phyloP scores from a whole-genome alignment of 2,888 invertebrate genomes.

The Nephrocerus scutellatus region DNA sequence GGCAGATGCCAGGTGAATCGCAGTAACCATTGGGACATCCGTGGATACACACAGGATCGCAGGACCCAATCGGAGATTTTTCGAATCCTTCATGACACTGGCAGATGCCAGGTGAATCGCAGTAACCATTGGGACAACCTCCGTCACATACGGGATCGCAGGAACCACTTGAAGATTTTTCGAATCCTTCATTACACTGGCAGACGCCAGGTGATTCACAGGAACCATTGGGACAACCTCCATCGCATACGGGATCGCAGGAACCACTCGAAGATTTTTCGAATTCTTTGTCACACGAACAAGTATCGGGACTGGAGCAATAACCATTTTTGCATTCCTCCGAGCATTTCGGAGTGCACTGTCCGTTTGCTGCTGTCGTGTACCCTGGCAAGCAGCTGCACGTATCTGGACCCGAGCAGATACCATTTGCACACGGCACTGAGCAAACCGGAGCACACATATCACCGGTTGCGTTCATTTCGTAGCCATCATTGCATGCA shows the following conservation, averaged over 20 bases:
- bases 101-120: slow-evolving; percentile 31
- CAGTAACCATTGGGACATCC: slow-evolving; percentile 31
- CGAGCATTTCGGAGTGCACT: slow-evolving; percentile 28
- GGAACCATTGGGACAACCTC: slow-evolving; percentile 28
- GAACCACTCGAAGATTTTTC: slow-evolving; percentile 6
- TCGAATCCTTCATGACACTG: slow-evolving; percentile 25
- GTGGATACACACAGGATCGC: slow-evolving; percentile 44
- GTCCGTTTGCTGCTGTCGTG: slow-evolving; percentile 18
- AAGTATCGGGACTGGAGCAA: slow-evolving; percentile 61
- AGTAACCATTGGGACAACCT: slow-evolving; percentile 37
- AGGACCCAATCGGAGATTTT: slow-evolving; percentile 31
- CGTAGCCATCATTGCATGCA: slow-evolving; percentile 55
- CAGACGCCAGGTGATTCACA: slow-evolving; percentile 45
- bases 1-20: slow-evolving; percentile 41
- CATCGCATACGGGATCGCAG: slow-evolving; percentile 24
- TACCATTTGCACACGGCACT: slow-evolving; percentile 31
- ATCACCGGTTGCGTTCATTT: slow-evolving; percentile 9
- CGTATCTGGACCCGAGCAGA: slow-evolving; percentile 33
- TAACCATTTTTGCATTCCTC: slow-evolving; percentile 59
- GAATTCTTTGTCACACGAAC: slow-evolving; percentile 62
- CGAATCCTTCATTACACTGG: slow-evolving; percentile 35
- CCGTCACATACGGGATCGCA: slow-evolving; percentile 25
- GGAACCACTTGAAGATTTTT: background rate
- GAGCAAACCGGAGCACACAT: slow-evolving; percentile 26
- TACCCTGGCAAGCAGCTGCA: slow-evolving; percentile 34